Evolutionary conservation across 2,113 vertebrate genomes (phyloP).

Genomic region (Columbina picui): DNA sequence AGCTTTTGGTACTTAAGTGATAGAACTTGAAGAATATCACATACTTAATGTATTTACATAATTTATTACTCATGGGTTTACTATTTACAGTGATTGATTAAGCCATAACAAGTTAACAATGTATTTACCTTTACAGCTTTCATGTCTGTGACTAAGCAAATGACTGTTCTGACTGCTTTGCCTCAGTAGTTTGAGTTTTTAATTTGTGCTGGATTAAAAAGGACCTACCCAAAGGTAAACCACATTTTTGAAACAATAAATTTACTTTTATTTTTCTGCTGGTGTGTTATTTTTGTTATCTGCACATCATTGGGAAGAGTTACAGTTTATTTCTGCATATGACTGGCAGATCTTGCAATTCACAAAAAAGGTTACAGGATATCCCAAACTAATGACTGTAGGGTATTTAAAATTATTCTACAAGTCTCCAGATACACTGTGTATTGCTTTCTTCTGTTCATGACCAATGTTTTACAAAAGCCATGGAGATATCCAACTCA

Average conservation of each 20-base stretch:
- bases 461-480: background rate
- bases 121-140: background rate
- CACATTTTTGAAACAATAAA: accelerated
- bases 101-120: background rate
- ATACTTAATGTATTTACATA: background rate
- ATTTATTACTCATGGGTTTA: background rate
- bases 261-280: background rate
- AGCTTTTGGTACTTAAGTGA: background rate
- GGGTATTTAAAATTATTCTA: background rate
- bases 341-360: background rate
- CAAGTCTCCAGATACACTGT: background rate
- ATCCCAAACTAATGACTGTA: background rate
- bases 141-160: background rate
- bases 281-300: background rate
- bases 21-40: background rate
- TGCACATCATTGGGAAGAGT: background rate
- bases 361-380: background rate
- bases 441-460: background rate
- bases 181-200: background rate
- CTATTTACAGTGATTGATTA: background rate
- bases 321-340: background rate
- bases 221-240: background rate
- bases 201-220: background rate
- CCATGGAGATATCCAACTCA: background rate
- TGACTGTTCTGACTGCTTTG: background rate